Percentiles rank a stretch among this genome's conserved stretches.
Conservation (phyloP, 2,113 vertebrate genomes). For the Myrmecobius fasciatus region DNA sequence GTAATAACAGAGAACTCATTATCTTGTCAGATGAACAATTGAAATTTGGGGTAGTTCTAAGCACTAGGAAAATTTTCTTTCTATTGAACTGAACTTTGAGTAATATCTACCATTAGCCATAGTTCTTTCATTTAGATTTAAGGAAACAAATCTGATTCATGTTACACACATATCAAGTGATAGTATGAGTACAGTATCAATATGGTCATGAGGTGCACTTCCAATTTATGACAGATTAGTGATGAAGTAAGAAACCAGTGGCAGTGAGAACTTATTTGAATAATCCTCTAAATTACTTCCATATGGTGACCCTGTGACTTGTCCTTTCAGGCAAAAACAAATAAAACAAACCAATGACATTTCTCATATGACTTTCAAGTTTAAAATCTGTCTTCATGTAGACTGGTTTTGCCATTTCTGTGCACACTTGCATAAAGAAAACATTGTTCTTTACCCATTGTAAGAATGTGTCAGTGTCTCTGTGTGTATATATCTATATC, state of each 20-base stretch:
- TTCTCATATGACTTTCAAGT: constrained; percentile 75
- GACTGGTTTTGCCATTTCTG: constrained; percentile 37
- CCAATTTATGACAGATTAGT: constrained; percentile 64
- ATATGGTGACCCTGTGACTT: constrained; percentile 79
- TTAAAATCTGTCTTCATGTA: constrained; percentile 62
- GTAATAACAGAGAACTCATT: not conserved
- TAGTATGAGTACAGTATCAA: constrained; percentile 28
- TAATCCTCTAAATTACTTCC: constrained; percentile 78
- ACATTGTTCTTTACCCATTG: constrained; percentile 46
- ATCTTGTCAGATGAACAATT: not conserved
- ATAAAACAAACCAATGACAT: constrained; percentile 73
- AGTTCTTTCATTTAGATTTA: not conserved
- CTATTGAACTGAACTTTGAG: not conserved
- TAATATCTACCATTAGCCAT: not conserved
- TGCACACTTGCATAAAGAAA: constrained; percentile 74
- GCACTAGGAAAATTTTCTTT: not conserved
- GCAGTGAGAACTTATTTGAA: constrained; percentile 73
- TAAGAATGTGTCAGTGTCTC: not conserved
- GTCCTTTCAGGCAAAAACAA: constrained; percentile 67
- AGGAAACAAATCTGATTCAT: constrained; percentile 1
- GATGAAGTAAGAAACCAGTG: constrained; percentile 67
- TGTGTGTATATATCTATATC: too few species aligned
- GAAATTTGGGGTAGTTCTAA: not conserved
- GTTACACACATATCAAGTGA: not conserved
- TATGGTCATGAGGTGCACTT: not conserved